A percentile compares a stretch with the other conserved stretches of the same genome.
Conservation (phyloP, 2,113 vertebrate species). For the Corythornis vintsioides region DNA sequence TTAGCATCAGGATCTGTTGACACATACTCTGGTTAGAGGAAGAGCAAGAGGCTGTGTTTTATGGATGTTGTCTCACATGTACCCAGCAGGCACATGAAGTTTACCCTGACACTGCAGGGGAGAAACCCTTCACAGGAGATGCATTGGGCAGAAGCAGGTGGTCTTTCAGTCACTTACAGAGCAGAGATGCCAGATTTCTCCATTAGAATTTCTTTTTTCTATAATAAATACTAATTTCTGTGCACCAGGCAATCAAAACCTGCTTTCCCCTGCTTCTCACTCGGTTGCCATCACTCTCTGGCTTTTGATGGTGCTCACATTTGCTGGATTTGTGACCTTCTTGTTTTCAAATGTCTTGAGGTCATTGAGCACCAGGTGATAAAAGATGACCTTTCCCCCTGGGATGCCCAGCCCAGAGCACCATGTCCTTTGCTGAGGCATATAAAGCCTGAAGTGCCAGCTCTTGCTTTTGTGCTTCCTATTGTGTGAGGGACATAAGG, state of each 20-base stretch:
- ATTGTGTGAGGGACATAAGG: neutral
- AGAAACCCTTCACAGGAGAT: neutral
- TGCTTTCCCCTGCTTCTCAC: neutral
- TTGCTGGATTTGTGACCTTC: neutral
- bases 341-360: neutral
- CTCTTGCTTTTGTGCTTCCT: neutral
- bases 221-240: neutral
- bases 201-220: neutral
- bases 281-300: neutral
- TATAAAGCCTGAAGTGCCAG: neutral
- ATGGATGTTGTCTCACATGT: rapidly evolving
- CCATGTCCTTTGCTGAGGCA: neutral
- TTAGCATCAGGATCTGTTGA: neutral
- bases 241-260: neutral
- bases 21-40: neutral
- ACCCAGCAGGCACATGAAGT: neutral
- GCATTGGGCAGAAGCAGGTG: neutral
- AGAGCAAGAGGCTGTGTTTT: neutral
- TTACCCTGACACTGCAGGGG: neutral
- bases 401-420: neutral
- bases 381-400: conserved; percentile 7
- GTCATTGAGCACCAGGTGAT: neutral
- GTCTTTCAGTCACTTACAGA: neutral
- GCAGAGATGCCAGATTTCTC: neutral
- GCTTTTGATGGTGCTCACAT: neutral